Evolutionary conservation across 2,113 vertebrate genomes (phyloP).

Genomic region (Tiliqua scincoides): DNA sequence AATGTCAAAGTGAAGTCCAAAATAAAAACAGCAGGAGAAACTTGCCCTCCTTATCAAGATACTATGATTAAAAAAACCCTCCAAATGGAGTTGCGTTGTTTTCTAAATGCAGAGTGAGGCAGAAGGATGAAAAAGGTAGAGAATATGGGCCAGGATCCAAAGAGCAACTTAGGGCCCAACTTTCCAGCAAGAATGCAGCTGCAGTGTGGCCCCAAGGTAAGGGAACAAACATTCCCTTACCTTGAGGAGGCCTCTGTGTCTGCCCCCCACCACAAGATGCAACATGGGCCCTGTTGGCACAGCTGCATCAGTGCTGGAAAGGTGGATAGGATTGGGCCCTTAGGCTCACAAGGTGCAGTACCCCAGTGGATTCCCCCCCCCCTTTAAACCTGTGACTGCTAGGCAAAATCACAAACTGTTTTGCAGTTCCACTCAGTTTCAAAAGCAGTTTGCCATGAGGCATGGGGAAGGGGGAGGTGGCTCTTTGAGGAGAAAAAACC

Average conservation of each 20-base stretch:
- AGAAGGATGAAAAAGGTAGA: neutral
- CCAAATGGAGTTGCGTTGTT: neutral
- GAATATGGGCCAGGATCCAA: neutral
- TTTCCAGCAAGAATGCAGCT: no score
- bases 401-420: neutral
- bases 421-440: neutral
- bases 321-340: no score
- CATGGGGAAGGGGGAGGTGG: neutral
- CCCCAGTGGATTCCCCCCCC: neutral
- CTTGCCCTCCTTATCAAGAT: neutral
- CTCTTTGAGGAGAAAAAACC: neutral
- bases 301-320: no score
- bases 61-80: neutral
- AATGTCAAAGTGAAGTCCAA: neutral
- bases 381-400: neutral
- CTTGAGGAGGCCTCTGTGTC: no score
- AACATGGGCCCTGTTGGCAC: no score
- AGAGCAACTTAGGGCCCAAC: neutral
- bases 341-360: neutral
- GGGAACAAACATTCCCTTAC: no score
- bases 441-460: neutral
- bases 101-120: neutral
- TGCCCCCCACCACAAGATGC: no score
- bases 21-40: slow-evolving; percentile 12
- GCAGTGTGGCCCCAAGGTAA: no score